Evolutionary conservation across 2,888 invertebrate species (phyloP), one percentile per base, ranked within the genome.

Genomic region (Harpalus rubripes): DNA sequence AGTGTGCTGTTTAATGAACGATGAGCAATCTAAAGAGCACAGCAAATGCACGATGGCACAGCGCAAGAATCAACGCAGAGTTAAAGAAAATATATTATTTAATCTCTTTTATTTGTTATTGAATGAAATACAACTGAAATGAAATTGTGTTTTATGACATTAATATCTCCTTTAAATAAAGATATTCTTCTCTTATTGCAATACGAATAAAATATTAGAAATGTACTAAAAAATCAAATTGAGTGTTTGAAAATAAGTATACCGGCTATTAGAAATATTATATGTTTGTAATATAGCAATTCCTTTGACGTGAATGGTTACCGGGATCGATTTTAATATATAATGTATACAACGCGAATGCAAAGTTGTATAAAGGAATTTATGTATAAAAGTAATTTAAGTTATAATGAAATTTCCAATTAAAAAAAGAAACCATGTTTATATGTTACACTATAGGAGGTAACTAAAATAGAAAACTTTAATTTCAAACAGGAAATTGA

Each of bases 281-380:
- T 39, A 68, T 41, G 39, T 39, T 32, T 68, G 68, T 68, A 63
- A 68, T 68, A 32, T 7, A 68, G 68, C 39, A 59, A 59, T 15
- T 26, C 41, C 79, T 79, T 79, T 79, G 79, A 79, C 7, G 59
- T 79, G 22, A 79, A 59, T 79, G 10, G 59, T 12, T 32, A 18
- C 18, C 58, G 79, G 16, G 22, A 79, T 79, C 15, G 79, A 79
- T 59, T 59, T 79, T 59, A 16, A 79, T 59, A 78, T 56, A 56
- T 76, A 56, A 78, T 56, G 18, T 78, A 52, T 78, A 41, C 52
- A 74, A 10, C 18, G 32, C 78, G 61, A 68, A 68, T 63, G 8
- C 63, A 63, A 63, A 26, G 63, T 26, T 26, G 1, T 4, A 26
- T 12, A 68, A 1, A 32, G 68, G 68, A 68, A 68, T 68, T 68